Base-by-base conservation (phyloP, 2,113 vertebrate genomes). In the Cololabis saira region DNA sequence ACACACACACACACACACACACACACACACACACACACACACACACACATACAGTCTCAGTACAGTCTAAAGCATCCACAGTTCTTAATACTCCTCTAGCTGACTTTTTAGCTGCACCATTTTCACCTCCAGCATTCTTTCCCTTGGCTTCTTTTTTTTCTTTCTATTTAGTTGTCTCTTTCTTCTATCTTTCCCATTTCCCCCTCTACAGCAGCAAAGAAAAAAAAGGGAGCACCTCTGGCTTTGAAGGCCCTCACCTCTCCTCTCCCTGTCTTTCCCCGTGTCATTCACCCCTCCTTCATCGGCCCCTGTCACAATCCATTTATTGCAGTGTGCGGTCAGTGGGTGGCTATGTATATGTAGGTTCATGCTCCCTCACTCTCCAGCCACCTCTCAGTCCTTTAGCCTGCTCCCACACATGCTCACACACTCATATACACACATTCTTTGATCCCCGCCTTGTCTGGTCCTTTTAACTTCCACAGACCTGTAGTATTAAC, bases 381-480 rank as follows among this genome's bases (percentile, higher is more conserved):
- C 78, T 67, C 48, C 67, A 75, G 76, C 78, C 80, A 61, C 67
- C 84, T 61, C 77, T 86, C 84, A 80, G 66, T 81, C 78, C 73
- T 69, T 60, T 59, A 30, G 47, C 76, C 70, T 61, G 13, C 78
- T 62, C 78, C 59, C 69, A 55, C 40, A 51, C 61, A 17, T 74
- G 61, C 70, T 18, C 56, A 48, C 59, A 13, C 47, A 68, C 58
- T 42, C 22, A 24, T 0, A 22, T 13, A 71, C 67, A 76, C 64
- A 71, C 45, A 63, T 33, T 65, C 86, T 91, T 89, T 91, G 89
- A 91, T 91, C 86, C 83, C 70, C 72, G 70, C 84, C 89, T 77
- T 90, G 81, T 90, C 89, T 71, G 54, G 71, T 85, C 86, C 77
- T 91, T 91, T 90, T 87, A 90, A 87, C 86, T 87, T 88, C 71